These are phyloP conservation scores for Arnoldichthys spilopterus DNA, from an alignment of 2,797 vertebrate genomes.

Conservation along the genomic window DNA sequence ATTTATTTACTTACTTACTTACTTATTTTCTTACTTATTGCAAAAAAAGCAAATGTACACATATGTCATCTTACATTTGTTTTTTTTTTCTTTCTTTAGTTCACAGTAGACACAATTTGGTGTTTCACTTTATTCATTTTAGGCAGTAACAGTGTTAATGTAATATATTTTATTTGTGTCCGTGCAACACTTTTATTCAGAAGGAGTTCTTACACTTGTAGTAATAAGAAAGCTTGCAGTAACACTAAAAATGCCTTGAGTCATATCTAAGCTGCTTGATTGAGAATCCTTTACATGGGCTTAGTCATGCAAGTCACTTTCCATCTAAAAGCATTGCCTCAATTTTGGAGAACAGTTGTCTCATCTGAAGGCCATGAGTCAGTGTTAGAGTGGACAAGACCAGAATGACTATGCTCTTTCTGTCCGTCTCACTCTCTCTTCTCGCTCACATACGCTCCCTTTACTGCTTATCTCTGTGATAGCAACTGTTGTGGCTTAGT, in stretches of 20 bases:
- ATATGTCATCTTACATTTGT: no score
- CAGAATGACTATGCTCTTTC: neutral
- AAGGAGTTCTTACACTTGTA: neutral
- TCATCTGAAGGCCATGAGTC: neutral
- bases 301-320: neutral
- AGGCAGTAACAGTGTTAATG: no score
- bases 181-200: neutral
- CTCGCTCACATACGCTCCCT: neutral
- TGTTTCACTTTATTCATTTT: no score
- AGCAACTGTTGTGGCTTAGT: neutral
- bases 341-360: no score
- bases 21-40: no score
- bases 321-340: neutral
- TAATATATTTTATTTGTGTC: no score
- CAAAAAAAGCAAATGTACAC: no score
- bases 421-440: neutral
- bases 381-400: neutral
- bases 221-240: neutral
- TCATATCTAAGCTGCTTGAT: neutral
- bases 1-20: no score
- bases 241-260: neutral
- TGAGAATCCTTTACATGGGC: neutral
- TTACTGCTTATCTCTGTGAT: slow-evolving; percentile 7
- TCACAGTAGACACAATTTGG: no score
- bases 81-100: no score